phyloP scores from a whole-genome alignment of 1,140 invertebrate species.

The Drosophila oshimai region DNA sequence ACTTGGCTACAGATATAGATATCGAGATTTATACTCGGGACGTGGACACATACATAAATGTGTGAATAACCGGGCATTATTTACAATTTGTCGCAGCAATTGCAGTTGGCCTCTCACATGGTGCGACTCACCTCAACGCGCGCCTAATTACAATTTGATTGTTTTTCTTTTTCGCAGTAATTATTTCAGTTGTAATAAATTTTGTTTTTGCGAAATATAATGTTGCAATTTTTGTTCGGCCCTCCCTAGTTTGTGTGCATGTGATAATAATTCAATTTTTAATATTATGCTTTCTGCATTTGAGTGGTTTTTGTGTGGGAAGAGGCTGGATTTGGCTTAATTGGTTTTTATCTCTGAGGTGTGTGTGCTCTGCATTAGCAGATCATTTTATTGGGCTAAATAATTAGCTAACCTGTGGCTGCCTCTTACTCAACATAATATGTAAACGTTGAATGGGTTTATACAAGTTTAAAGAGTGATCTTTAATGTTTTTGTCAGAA shows the following conservation, averaged over 20 bases:
- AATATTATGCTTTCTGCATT: slow-evolving; percentile 45
- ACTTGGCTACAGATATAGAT: slow-evolving; percentile 39
- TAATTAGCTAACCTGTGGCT: slow-evolving; percentile 30
- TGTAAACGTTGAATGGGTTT: slow-evolving; percentile 16
- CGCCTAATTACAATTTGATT: slow-evolving; percentile 74
- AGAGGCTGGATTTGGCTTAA: slow-evolving; percentile 12
- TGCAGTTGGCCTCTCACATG: slow-evolving; percentile 11
- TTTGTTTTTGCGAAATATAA: slow-evolving; percentile 67
- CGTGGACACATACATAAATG: slow-evolving; percentile 5
- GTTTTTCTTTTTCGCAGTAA: slow-evolving; percentile 72
- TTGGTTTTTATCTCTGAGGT: slow-evolving; percentile 35
- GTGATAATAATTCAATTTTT: slow-evolving; percentile 54
- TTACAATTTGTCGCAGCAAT: slow-evolving; percentile 43
- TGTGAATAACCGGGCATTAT: slow-evolving; percentile 26
- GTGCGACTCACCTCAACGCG: slow-evolving; percentile 1
- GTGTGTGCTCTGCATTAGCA: slow-evolving; percentile 19
- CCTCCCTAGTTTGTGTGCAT: background rate
- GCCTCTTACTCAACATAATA: background rate
- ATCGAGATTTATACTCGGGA: slow-evolving; percentile 27
- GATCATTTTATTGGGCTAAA: slow-evolving; percentile 37
- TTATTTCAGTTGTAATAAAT: slow-evolving; percentile 79
- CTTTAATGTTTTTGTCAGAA: too few relatives aligned
- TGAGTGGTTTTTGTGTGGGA: slow-evolving; percentile 14
- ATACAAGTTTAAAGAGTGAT: background rate
- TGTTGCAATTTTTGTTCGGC: slow-evolving; percentile 60